Evolutionary conservation across 2,888 invertebrate genomes (phyloP).

Genomic region (Piscicola geometra): DNA sequence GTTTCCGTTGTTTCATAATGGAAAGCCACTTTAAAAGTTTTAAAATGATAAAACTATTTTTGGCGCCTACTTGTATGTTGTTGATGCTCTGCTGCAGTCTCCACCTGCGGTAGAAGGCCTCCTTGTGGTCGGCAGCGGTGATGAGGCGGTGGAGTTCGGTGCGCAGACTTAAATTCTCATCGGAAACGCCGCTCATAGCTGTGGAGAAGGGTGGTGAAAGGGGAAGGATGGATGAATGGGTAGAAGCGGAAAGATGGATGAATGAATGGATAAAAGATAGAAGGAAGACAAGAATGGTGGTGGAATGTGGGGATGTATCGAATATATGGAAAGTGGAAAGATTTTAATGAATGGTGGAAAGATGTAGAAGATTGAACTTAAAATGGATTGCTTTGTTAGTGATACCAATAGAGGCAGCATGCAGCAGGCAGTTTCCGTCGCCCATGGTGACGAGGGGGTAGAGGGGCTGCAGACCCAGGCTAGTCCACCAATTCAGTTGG

Average conservation of each 20-base stretch:
- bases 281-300: too few relatives aligned
- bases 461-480: slow-evolving; percentile 62
- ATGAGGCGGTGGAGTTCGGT: slow-evolving; percentile 71
- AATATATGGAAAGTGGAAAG: too few relatives aligned
- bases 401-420: slow-evolving; percentile 71
- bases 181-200: slow-evolving; percentile 83
- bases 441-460: slow-evolving; percentile 73
- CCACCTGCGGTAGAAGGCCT: slow-evolving; percentile 65
- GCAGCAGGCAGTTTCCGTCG: slow-evolving; percentile 81
- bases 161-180: slow-evolving; percentile 71
- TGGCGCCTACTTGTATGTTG: slow-evolving; percentile 59
- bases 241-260: too few relatives aligned
- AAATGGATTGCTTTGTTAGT: too few relatives aligned
- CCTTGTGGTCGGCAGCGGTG: slow-evolving; percentile 63
- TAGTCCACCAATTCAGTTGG: slow-evolving; percentile 73
- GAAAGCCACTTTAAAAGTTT: neutral
- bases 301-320: too few relatives aligned
- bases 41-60: neutral
- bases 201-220: slow-evolving; percentile 44
- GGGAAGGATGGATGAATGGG: too few relatives aligned
- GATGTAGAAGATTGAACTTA: too few relatives aligned
- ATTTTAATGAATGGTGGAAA: too few relatives aligned
- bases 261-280: too few relatives aligned
- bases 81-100: slow-evolving; percentile 65
- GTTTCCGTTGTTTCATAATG: too few relatives aligned